These are phyloP conservation scores for Coptotermes formosanus DNA, from an alignment of 1,140 invertebrate genomes.

Conservation along the genomic window DNA sequence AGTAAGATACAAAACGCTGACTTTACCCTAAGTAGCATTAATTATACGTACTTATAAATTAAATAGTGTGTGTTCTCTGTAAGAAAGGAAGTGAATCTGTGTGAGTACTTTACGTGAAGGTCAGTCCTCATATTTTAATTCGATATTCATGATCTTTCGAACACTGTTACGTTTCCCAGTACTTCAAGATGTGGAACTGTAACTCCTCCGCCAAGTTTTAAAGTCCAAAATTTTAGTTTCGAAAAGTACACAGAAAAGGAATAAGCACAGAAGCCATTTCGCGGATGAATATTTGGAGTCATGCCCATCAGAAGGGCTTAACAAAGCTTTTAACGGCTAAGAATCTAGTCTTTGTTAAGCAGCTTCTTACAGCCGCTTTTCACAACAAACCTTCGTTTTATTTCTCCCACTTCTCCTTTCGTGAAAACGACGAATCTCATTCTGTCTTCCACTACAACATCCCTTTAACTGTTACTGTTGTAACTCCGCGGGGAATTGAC, in stretches of 20 bases:
- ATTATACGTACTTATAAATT: too few relatives aligned
- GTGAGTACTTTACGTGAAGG: too few relatives aligned
- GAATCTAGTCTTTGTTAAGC: not conserved
- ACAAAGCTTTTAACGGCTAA: not conserved
- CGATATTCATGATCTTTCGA: too few relatives aligned
- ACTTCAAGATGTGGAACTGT: too few relatives aligned
- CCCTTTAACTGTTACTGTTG: constrained; percentile 15
- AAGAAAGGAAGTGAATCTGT: too few relatives aligned
- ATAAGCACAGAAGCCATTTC: not conserved
- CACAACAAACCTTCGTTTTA: not conserved
- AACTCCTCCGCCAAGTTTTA: too few relatives aligned
- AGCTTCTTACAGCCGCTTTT: not conserved
- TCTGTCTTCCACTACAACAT: not conserved
- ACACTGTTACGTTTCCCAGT: too few relatives aligned
- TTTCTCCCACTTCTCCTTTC: not conserved
- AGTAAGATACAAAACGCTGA: too few relatives aligned
- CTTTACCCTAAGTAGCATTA: too few relatives aligned
- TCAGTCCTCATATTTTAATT: too few relatives aligned
- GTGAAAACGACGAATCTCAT: not conserved
- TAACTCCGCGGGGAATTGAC: not conserved
- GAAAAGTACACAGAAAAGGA: not conserved
- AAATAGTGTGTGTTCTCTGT: too few relatives aligned
- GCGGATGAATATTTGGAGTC: not conserved
- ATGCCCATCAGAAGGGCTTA: not conserved
- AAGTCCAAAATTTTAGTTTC: too few relatives aligned